A percentile compares a stretch with the other conserved stretches of the same genome.
These are phyloP conservation scores for Coccyzus lansbergi DNA, from an alignment of 2,797 vertebrate species.

Conservation along the genomic window DNA sequence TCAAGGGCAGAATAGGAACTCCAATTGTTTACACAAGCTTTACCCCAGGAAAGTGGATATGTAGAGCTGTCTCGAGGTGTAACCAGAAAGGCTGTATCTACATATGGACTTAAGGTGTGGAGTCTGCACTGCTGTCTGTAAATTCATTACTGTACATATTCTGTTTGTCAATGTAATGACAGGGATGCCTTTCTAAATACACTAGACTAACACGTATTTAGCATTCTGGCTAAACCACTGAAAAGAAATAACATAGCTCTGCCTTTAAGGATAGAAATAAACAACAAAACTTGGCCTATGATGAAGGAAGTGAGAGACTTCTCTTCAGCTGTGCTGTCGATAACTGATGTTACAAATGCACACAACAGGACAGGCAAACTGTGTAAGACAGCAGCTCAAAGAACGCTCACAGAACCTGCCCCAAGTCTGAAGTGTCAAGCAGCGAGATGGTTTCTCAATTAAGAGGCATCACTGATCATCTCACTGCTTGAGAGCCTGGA, in stretches of 20 bases:
- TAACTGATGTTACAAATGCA: neutral
- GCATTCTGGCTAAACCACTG: neutral
- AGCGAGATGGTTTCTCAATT: neutral
- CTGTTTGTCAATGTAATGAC: neutral
- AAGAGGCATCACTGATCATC: neutral
- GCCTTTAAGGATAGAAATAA: neutral
- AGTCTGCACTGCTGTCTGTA: neutral
- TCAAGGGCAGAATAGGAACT: slow-evolving; percentile 21
- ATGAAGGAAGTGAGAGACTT: neutral
- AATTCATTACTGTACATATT: neutral
- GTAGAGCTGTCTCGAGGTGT: neutral
- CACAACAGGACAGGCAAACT: neutral
- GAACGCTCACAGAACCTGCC: neutral
- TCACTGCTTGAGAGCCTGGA: neutral
- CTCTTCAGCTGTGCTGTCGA: neutral
- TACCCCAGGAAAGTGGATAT: neutral
- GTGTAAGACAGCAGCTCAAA: neutral
- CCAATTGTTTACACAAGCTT: slow-evolving; percentile 28
- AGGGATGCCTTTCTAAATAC: neutral
- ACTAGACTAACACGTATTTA: neutral
- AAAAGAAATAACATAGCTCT: neutral
- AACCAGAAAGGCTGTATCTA: neutral
- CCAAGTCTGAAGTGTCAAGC: neutral
- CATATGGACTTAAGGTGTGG: neutral
- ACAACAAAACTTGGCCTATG: neutral